These are phyloP conservation scores for Stegostoma tigrinum DNA, from an alignment of 2,113 vertebrate species.

Conservation along the genomic window DNA sequence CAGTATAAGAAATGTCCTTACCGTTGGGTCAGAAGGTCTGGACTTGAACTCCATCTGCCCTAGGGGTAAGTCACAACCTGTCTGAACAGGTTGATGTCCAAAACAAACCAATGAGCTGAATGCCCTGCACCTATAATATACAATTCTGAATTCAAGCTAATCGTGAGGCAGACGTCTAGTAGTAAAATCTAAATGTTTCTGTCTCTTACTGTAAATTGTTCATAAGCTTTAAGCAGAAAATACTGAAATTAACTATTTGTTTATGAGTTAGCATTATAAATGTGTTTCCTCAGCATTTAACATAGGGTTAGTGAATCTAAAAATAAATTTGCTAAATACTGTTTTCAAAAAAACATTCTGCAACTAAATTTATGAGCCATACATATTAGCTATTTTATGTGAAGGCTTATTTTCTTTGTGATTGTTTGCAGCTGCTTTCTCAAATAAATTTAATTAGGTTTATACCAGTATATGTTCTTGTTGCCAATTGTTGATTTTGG, in stretches of 20 bases:
- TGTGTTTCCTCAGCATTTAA: background rate
- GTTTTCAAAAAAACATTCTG: background rate
- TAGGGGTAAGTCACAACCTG: too few relatives aligned
- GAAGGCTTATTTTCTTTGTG: background rate
- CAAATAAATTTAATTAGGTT: conserved; percentile 19
- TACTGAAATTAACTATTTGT: background rate
- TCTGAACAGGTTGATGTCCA: too few relatives aligned
- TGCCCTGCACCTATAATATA: too few relatives aligned
- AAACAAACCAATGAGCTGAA: too few relatives aligned
- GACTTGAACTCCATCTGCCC: too few relatives aligned
- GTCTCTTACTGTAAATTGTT: background rate
- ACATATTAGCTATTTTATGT: background rate
- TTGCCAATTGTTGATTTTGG: too few relatives aligned
- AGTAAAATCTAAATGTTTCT: background rate
- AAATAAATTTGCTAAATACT: background rate
- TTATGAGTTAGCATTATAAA: background rate
- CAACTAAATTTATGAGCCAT: background rate
- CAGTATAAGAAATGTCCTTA: too few relatives aligned
- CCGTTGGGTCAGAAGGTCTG: too few relatives aligned
- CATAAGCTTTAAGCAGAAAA: background rate
- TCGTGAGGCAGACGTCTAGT: background rate
- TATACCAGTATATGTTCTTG: background rate
- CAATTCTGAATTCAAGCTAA: background rate
- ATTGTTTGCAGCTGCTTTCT: conserved; percentile 9
- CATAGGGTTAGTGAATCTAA: background rate